Conservation (phyloP, 1,140 invertebrate genomes). For the Diorhabda sublineata region DNA sequence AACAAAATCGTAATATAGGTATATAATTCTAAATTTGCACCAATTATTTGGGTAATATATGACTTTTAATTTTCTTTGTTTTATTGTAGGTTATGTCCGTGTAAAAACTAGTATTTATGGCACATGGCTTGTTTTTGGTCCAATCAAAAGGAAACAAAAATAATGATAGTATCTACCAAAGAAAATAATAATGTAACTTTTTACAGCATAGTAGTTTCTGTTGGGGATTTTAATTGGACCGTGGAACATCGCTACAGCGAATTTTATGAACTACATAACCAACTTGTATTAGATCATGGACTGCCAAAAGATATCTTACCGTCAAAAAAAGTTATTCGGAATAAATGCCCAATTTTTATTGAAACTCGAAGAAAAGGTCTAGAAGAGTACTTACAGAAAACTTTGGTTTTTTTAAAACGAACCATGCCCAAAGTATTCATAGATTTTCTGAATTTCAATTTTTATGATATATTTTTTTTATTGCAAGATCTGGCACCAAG, state of each 20-base stretch:
- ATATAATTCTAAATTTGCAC: too few relatives aligned
- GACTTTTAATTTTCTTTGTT: neutral
- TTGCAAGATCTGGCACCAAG: conserved; percentile 71
- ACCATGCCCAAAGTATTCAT: conserved; percentile 72
- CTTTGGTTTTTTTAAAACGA: conserved; percentile 68
- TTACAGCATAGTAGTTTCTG: conserved; percentile 64
- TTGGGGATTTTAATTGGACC: conserved; percentile 72
- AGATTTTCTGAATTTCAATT: conserved; percentile 73
- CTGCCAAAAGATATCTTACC: conserved; percentile 81
- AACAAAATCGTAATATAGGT: too few relatives aligned
- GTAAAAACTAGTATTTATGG: conserved; percentile 3
- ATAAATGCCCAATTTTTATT: conserved; percentile 72
- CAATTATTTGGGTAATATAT: too few relatives aligned
- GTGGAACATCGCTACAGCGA: conserved; percentile 84
- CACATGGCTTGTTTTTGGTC: conserved; percentile 61
- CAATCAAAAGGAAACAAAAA: conserved; percentile 54
- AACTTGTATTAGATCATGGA: conserved; percentile 70
- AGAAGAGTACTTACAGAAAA: conserved; percentile 74
- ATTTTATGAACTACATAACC: conserved; percentile 82
- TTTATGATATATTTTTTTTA: conserved; percentile 79
- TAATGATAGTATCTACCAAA: conserved; percentile 56
- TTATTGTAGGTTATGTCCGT: neutral
- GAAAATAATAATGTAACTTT: conserved; percentile 57
- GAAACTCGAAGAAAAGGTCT: conserved; percentile 75
- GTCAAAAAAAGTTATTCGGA: conserved; percentile 77